These are phyloP conservation scores for Lissonota sp. DNA, from an alignment of 2,888 invertebrate genomes.

Conservation along the genomic window DNA sequence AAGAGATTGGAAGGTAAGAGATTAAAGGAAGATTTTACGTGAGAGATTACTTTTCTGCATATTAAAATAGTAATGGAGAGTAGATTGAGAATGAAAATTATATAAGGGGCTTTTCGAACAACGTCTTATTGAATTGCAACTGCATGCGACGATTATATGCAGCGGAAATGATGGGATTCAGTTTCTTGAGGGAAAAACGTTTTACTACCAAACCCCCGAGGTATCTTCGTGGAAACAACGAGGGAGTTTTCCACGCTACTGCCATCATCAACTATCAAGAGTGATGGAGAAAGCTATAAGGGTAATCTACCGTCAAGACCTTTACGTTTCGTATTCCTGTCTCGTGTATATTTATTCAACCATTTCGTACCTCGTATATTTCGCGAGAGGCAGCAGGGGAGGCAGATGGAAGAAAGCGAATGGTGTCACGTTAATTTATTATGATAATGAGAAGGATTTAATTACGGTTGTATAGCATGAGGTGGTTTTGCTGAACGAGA, in stretches of 20 bases:
- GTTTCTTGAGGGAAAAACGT: slow-evolving; percentile 31
- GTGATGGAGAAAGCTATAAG: slow-evolving; percentile 2
- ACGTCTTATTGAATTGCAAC: slow-evolving; percentile 24
- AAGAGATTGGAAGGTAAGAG: slow-evolving; percentile 1
- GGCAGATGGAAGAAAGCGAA: neutral
- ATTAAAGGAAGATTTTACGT: neutral
- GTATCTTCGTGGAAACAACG: slow-evolving; percentile 20
- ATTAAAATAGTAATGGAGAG: slow-evolving; percentile 10
- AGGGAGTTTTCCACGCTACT: slow-evolving; percentile 35
- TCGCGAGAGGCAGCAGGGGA: slow-evolving; percentile 1
- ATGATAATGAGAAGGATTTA: slow-evolving; percentile 42
- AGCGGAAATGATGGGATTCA: neutral
- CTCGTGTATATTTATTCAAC: neutral
- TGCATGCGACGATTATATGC: slow-evolving; percentile 20
- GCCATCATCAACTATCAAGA: neutral
- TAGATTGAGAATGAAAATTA: slow-evolving; percentile 18
- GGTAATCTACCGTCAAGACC: slow-evolving; percentile 33
- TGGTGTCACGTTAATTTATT: slow-evolving; percentile 32
- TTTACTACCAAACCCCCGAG: slow-evolving; percentile 10
- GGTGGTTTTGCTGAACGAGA: slow-evolving; percentile 3
- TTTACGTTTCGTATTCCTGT: slow-evolving; percentile 30
- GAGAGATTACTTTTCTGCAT: slow-evolving; percentile 6
- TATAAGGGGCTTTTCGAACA: slow-evolving; percentile 14
- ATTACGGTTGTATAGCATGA: slow-evolving; percentile 11
- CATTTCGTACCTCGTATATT: neutral